Conservation (phyloP, 1,140 invertebrate species). For the Lerema accius region DNA sequence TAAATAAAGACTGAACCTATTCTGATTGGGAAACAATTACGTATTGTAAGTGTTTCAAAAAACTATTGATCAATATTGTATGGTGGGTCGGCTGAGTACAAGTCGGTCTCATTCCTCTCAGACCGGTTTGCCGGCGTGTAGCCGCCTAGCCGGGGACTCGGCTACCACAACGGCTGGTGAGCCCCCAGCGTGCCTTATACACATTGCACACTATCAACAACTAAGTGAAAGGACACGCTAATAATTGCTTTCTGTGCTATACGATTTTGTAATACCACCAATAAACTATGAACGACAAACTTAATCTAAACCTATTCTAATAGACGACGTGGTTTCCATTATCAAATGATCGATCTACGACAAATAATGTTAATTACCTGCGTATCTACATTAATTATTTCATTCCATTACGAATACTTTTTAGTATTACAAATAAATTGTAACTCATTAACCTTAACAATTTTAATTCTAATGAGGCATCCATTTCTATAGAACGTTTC, state of each 20-base stretch:
- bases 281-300: conserved; percentile 23
- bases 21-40: conserved; percentile 12
- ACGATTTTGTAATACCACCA: conserved; percentile 63
- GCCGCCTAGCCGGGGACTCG: conserved; percentile 5
- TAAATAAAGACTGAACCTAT: neutral
- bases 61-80: conserved; percentile 77
- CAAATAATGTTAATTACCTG: conserved; percentile 15
- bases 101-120: conserved; percentile 71
- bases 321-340: neutral
- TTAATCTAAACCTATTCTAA: conserved; percentile 21
- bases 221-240: conserved; percentile 77
- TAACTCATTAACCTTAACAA: conserved; percentile 36
- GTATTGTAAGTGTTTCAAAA: conserved; percentile 63
- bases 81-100: conserved; percentile 67
- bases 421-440: conserved; percentile 49
- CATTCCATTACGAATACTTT: conserved; percentile 8
- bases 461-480: conserved; percentile 62
- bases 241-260: conserved; percentile 75
- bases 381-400: conserved; percentile 9
- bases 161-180: conserved; percentile 71
- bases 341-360: neutral
- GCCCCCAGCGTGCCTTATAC: conserved; percentile 61
- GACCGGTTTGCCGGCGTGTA: conserved; percentile 64
- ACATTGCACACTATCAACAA: conserved; percentile 64
- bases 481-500: conserved; percentile 70